Evolutionary conservation across 2,888 invertebrate species (phyloP), one percentile per base, ranked within the genome.

Genomic region (Drosophila pegasa): DNA sequence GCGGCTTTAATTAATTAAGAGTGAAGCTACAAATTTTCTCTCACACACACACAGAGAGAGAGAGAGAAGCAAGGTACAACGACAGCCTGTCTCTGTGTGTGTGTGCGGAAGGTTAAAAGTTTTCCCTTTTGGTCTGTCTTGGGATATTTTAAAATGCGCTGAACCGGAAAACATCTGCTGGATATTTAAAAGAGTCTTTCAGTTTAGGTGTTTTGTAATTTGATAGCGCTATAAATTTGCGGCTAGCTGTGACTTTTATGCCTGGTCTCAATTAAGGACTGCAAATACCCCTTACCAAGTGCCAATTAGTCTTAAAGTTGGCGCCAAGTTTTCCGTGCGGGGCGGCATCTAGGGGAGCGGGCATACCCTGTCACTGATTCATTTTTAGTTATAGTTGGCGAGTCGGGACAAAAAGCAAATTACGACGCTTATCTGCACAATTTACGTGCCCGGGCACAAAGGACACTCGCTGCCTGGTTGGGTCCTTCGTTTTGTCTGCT

Each of bases 1-100:
- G 70, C 70, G 51, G 66, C 62, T 69, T 71, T 83, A 83, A 83
- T 83, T 83, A 86, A 86, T 80, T 70, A 76, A 80, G 70, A 74
- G 54, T 74, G 73, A 76, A 70, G 66, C 54, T 29, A 37, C 33
- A 33, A 41, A 33, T 33, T 16, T 25, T n/a, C 43, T 25, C 20
- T 14, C 14, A 29, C 40, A 33, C 20, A 55, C 25, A 25, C 3
- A 41, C 10, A 38, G 4, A 38, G 4, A 18, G 0, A 38, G 4
- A 18, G 0, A 38, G 1, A 18, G 8, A 27, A 20, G 12, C 4
- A 3, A 35, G 9, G 5, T 33, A 55, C 27, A 9, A 0, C 25
- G 33, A 3, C 14, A 22, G 35, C 33, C n/a, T 33, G 48, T 47
- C 18, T 47, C n/a, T 35, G 35, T 35, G 37, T 45, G 45, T 10